Evolutionary conservation across 2,888 invertebrate genomes (phyloP), one percentile per base, ranked within the genome.

Genomic region (Pediacus dermestoides): DNA sequence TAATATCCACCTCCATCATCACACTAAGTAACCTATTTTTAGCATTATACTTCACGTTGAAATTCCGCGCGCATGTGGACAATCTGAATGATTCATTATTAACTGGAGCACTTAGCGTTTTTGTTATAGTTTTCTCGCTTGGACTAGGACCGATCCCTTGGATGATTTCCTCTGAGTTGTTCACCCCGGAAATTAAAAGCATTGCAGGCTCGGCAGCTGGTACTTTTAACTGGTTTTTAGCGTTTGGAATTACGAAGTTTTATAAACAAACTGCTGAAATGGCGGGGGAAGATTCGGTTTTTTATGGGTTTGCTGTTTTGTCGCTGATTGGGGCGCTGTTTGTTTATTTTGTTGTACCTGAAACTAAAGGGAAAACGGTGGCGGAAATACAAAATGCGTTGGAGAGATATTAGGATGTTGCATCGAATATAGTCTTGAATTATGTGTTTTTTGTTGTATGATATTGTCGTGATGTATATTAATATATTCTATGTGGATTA

Each of bases 91-190:
- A 70, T 9, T 72, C 88, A 4, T 61, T 92, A 38, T 90, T 91
- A 0, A 68, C 92, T 3, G 55, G 80, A 1, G 78, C 84, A 14
- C 67, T 91, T 11, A 85, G 87, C 27, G 46, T 86, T 1, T 92
- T 88, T 66, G 82, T 90, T 11, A 67, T 87, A 11, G 78, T 86
- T 26, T 92, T 90, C 70, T 87, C 88, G 0, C 60, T 89, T 30
- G 91, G 91, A 30, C 85, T 82, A 55, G 92, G 92, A 0, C 92
- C 92, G 0, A 86, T 92, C 28, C 91, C 91, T 0, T 88, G 88
- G 88, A 77, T 90, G 74, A 85, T 88, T 74, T 74, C 84, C 64
- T 80, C 89, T 2, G 92, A 92, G 65, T 72, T 92, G 7, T 85
- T 92, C 64, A 77, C 87, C 30, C 74, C 83, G 1, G 82, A 88